Evolutionary conservation across 2,888 invertebrate species (phyloP).

Genomic region (Pristionchus japonicus): DNA sequence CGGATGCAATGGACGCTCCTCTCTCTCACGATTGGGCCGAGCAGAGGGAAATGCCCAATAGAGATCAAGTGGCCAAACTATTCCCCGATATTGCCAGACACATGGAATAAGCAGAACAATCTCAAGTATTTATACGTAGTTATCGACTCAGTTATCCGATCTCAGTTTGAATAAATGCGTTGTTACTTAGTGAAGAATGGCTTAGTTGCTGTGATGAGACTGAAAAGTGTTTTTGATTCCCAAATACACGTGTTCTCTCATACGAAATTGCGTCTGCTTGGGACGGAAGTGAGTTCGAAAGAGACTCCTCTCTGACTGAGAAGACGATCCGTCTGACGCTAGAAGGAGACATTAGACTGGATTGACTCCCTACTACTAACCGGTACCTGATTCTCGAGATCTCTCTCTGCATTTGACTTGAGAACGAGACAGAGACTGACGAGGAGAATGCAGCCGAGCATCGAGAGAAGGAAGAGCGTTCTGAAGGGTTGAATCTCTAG

Average conservation of each 20-base stretch:
- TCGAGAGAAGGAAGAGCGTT: not conserved
- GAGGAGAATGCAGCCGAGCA: not conserved
- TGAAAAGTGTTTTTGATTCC: too few relatives aligned
- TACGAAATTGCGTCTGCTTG: not conserved
- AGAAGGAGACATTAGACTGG: not conserved
- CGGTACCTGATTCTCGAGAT: not conserved
- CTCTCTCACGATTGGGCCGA: conserved; percentile 26
- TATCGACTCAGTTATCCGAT: not conserved
- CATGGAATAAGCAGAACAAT: not conserved
- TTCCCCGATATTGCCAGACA: conserved; percentile 39
- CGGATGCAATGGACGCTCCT: not conserved
- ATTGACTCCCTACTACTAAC: not conserved
- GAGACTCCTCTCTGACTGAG: not conserved
- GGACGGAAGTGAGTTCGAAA: not conserved
- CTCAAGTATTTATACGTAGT: not conserved
- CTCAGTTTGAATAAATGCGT: not conserved
- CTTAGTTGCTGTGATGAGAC: not conserved
- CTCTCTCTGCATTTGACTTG: not conserved
- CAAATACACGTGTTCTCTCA: too few relatives aligned
- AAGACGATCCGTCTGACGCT: not conserved
- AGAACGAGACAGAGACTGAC: not conserved
- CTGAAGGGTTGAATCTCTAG: not conserved
- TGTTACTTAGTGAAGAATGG: not conserved
- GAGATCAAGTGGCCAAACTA: conserved; percentile 25
- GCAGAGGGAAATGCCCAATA: conserved; percentile 26